These are phyloP conservation scores for Drosophila robusta DNA, from an alignment of 2,888 invertebrate species.

Conservation along the genomic window DNA sequence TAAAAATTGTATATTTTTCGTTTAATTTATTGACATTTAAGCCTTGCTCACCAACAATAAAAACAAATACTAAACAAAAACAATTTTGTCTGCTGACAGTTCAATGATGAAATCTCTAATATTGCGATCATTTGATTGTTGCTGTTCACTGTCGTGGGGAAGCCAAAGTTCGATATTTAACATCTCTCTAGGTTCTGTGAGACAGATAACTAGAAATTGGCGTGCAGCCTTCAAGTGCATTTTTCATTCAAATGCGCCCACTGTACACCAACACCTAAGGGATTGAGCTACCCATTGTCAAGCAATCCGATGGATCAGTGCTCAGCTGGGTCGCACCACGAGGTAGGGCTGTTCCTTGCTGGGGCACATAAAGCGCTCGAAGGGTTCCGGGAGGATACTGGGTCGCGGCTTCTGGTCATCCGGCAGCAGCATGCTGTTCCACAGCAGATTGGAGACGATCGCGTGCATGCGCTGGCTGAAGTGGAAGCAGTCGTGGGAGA, in stretches of 20 bases:
- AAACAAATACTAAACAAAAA: not conserved
- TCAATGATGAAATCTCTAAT: not conserved
- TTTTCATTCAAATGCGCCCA: too few relatives aligned
- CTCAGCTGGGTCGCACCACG: conserved; percentile 68
- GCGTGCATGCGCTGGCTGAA: conserved; percentile 87
- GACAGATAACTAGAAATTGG: too few relatives aligned
- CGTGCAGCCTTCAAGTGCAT: too few relatives aligned
- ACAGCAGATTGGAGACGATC: conserved; percentile 86
- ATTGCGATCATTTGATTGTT: too few relatives aligned
- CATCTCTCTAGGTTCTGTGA: too few relatives aligned
- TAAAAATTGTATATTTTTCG: not conserved
- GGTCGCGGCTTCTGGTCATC: conserved; percentile 82
- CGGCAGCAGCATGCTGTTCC: conserved; percentile 87
- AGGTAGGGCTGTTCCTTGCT: conserved; percentile 80
- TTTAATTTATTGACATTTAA: not conserved
- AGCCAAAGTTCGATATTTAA: too few relatives aligned
- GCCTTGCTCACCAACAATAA: not conserved
- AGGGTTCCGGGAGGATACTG: conserved; percentile 23
- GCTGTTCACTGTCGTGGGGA: too few relatives aligned
- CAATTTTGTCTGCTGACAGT: not conserved
- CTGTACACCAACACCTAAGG: too few relatives aligned
- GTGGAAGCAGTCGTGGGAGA: conserved; percentile 88
- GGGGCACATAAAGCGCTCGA: conserved; percentile 79
- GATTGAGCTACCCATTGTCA: too few relatives aligned
- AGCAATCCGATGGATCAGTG: not conserved